Base-by-base conservation (phyloP, 1,140 invertebrate genomes). In the Stegodyphus mimosarum region DNA sequence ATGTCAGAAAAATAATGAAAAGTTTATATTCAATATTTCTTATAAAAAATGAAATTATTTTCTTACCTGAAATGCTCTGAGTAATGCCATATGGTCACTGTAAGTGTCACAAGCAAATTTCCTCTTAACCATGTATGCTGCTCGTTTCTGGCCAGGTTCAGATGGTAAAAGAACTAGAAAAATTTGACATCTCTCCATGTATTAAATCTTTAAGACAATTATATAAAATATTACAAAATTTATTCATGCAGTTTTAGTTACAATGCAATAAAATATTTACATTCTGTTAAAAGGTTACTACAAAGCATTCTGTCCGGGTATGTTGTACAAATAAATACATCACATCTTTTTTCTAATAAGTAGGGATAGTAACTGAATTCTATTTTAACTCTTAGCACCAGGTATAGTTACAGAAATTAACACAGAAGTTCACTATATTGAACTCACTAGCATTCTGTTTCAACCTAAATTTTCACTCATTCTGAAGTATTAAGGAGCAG, bases 41-140 rank as follows among this genome's bases (percentile, higher is more conserved):
- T 13, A 67, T 67, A 13, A 49, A 73, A 73, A 7, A 64, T 49
- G 48, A 48, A 33, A 64, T 33, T 76, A 6, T 48, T 18, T 9
- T 48, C 93, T 94, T 88, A 94, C 94, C 92, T 97, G 95, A 90
- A 97, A 98, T 0, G 95, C 93, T 88, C 95, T 92, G 7, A 99
- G 91, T 53, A 98, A 91, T 7, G 94, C 92, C 93, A 99, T 95
- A 89, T 99, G 98, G 91, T 99, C 98, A 86, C 96, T 98, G 87
- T 93, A 94, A 10, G 95, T 94, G 70, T 93, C 93, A 3, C 93
- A 92, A 1, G 95, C 92, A 86, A 98, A 94, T 83, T 94, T 93
- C 85, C 93, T 93, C 53, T 94, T 92, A 48, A 93, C 93, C 49
- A 91, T 89, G 7, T 90, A 89, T 4, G 93, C 93, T 15, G 92